phyloP scores from a whole-genome alignment of 2,113 vertebrate genomes.

The Seriola aureovittata region DNA sequence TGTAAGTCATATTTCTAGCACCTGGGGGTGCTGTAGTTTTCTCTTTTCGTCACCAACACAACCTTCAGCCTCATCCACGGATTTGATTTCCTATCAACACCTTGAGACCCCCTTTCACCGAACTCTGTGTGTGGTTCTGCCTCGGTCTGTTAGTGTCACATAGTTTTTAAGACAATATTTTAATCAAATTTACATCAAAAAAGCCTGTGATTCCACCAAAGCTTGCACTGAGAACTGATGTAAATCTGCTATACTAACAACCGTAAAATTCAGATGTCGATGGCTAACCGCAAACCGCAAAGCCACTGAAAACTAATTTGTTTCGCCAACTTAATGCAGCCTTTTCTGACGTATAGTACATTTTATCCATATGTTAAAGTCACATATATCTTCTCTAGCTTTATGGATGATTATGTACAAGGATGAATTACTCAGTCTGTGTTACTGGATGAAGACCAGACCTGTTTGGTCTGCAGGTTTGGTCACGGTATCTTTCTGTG shows the following conservation, averaged over 20 bases:
- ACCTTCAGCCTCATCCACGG: not conserved
- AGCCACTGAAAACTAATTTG: not conserved
- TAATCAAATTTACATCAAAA: not conserved
- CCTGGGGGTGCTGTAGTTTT: conserved; percentile 54
- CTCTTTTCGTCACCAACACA: not conserved
- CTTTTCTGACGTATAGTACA: not conserved
- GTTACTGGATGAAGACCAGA: not conserved
- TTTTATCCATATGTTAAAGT: conserved; percentile 8
- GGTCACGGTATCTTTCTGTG: conserved; percentile 30
- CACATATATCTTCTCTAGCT: not conserved
- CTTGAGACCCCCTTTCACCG: not conserved
- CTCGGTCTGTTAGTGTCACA: not conserved
- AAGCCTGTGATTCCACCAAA: not conserved
- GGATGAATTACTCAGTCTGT: not conserved
- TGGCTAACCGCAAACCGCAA: not conserved
- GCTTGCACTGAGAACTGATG: not conserved
- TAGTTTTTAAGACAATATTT: not conserved
- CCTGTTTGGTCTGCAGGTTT: conserved; percentile 6
- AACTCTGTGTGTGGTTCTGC: not conserved
- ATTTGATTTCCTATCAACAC: conserved; percentile 20
- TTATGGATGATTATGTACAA: not conserved
- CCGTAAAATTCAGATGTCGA: conserved; percentile 14
- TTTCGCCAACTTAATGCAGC: not conserved
- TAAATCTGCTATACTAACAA: not conserved
- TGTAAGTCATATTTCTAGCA: conserved; percentile 6